Evolutionary conservation across 2,797 vertebrate species (phyloP), one percentile per base, ranked within the genome.

Genomic region (Tragelaphus oryx): DNA sequence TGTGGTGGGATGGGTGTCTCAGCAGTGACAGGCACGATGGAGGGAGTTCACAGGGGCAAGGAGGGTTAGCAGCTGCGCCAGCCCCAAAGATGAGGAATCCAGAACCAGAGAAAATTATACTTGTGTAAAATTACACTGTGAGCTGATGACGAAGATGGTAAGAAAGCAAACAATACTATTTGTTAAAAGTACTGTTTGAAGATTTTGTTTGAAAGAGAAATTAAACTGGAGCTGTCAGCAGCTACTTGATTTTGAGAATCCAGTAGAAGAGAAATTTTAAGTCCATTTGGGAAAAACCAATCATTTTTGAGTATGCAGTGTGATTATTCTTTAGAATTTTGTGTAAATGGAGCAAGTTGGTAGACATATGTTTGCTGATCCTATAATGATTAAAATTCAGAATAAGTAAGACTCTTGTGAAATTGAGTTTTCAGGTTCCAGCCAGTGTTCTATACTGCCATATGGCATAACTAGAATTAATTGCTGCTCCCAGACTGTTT

Each of bases 361-460:
- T 95, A 93, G 94, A 88, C 96, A 97, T 97, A 97, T 97, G 97
- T 96, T 97, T 96, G 97, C 96, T 94, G 92, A 97, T 97, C 87
- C 95, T 95, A 54, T 96, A 91, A 95, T 96, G 95, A 97, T 97
- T 97, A 98, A 96, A 95, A 97, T 97, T 97, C 97, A 96, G 89
- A 95, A 80, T 95, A 97, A 95, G 95, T 97, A 94, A 96, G 87
- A 84, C 94, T 97, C 96, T 89, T 88, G 96, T 95, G 95, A 96
- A 97, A 97, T 96, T 95, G 96, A 96, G 93, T 95, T 94, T 97
- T 89, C 94, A 78, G 91, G 95, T 90, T 92, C 78, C 93, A 92
- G 82, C 93, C 68, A 96, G 93, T 94, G 85, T 84, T 96, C 93
- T 83, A 3, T 89, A 48, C 55, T 81, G 89, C 97, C 96, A 96